A percentile compares a stretch with the other conserved stretches of the same genome.
Evolutionary conservation across 1,140 invertebrate genomes (phyloP).

Genomic region (Arion vulgaris): DNA sequence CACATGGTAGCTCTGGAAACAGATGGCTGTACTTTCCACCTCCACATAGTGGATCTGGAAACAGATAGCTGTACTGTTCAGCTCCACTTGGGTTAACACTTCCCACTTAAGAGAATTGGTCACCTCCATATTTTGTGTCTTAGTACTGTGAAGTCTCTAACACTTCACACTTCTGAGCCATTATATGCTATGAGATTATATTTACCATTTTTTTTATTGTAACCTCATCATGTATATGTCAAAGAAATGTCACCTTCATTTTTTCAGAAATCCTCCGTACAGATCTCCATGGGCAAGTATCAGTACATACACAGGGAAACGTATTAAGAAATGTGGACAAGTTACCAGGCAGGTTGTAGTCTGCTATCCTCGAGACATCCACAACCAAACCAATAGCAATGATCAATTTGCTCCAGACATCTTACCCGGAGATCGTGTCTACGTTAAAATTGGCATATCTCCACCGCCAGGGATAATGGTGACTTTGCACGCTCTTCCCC

Average conservation of each 20-base stretch:
- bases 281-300: slow-evolving; percentile 70
- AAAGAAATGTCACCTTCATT: background rate
- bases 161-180: no score
- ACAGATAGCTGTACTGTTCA: no score
- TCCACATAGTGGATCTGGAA: no score
- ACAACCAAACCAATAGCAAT: slow-evolving; percentile 59
- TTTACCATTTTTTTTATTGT: no score
- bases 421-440: slow-evolving; percentile 60
- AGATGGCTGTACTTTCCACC: no score
- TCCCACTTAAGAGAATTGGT: no score
- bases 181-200: no score
- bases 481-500: slow-evolving; percentile 67
- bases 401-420: slow-evolving; percentile 70
- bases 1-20: no score
- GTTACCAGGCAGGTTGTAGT: slow-evolving; percentile 67
- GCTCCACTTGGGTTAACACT: no score
- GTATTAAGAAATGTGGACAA: slow-evolving; percentile 68
- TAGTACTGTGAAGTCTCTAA: no score
- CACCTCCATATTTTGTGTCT: no score
- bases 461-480: slow-evolving; percentile 67
- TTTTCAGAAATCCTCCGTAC: slow-evolving; percentile 63
- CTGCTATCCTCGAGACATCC: slow-evolving; percentile 67
- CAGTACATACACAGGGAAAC: slow-evolving; percentile 68
- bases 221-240: no score
- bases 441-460: slow-evolving; percentile 60